Evolutionary conservation across 1,140 invertebrate genomes (phyloP).

Genomic region (Anastrepha ludens): DNA sequence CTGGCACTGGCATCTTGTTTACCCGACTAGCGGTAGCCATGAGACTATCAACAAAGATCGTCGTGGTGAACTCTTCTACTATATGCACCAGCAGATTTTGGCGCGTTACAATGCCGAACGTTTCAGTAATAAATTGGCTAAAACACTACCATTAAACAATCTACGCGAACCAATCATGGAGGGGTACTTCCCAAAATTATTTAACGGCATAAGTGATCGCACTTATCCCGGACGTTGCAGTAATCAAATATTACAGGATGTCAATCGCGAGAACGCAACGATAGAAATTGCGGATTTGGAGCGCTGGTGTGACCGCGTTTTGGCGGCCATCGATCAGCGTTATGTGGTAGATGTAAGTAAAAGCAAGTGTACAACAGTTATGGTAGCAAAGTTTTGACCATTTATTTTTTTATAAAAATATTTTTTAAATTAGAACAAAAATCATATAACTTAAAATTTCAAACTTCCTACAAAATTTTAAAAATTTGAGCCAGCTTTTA

Average conservation of each 20-base stretch:
- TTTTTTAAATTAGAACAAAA: no score
- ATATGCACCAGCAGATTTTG: conserved; percentile 63
- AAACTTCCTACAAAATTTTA: no score
- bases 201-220: conserved; percentile 76
- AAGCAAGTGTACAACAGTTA: no score
- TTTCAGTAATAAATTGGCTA: conserved; percentile 76
- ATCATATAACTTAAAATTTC: no score
- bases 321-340: conserved; percentile 79
- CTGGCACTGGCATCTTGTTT: conserved; percentile 85
- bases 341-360: conserved; percentile 71
- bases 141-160: conserved; percentile 76
- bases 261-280: conserved; percentile 77
- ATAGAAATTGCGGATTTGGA: conserved; percentile 77
- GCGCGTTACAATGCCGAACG: conserved; percentile 78
- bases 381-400: no score
- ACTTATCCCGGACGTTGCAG: conserved; percentile 77
- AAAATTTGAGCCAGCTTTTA: no score
- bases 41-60: conserved; percentile 66
- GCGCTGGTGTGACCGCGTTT: conserved; percentile 78
- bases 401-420: no score
- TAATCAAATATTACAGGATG: conserved; percentile 75
- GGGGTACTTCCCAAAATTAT: conserved; percentile 78
- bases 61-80: no score
- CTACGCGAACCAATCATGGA: conserved; percentile 76
- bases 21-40: conserved; percentile 75